A percentile compares a stretch with the other conserved stretches of the same genome.
Conservation (phyloP, 2,113 vertebrate species). For the Chlamydotis undulata region DNA sequence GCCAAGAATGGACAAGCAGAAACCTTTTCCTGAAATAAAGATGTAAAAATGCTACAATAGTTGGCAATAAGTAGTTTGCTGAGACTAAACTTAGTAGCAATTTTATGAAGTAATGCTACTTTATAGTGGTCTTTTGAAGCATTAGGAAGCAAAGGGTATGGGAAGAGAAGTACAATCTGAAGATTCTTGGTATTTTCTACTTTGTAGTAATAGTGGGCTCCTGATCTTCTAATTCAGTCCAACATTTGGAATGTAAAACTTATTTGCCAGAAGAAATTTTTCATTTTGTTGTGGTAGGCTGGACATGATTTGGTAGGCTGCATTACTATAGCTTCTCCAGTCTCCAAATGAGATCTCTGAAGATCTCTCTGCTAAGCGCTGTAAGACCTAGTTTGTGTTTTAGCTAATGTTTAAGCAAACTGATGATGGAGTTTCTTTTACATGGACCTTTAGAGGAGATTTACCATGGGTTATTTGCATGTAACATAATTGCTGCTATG, state of each 20-base stretch:
- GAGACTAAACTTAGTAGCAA: not conserved
- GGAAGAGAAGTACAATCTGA: not conserved
- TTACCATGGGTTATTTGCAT: not conserved
- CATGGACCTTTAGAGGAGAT: not conserved
- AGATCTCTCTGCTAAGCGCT: not conserved
- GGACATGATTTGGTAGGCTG: not conserved
- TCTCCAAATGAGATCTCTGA: not conserved
- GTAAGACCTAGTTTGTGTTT: not conserved
- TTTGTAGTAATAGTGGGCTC: not conserved
- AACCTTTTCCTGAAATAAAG: not conserved
- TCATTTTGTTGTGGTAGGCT: not conserved
- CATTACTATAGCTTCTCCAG: not conserved
- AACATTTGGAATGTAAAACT: not conserved
- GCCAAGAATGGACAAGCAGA: not conserved
- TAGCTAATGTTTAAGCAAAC: not conserved
- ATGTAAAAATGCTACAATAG: not conserved
- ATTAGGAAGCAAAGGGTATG: not conserved
- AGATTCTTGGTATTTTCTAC: not conserved
- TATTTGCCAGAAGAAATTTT: not conserved
- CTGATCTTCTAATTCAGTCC: not conserved
- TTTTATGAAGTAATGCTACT: not conserved
- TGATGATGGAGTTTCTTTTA: not conserved
- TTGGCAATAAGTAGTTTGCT: not conserved
- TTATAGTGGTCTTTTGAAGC: not conserved
- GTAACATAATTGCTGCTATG: not conserved